Conservation (phyloP, 2,797 vertebrate genomes). For the Melanogrammus aeglefinus region DNA sequence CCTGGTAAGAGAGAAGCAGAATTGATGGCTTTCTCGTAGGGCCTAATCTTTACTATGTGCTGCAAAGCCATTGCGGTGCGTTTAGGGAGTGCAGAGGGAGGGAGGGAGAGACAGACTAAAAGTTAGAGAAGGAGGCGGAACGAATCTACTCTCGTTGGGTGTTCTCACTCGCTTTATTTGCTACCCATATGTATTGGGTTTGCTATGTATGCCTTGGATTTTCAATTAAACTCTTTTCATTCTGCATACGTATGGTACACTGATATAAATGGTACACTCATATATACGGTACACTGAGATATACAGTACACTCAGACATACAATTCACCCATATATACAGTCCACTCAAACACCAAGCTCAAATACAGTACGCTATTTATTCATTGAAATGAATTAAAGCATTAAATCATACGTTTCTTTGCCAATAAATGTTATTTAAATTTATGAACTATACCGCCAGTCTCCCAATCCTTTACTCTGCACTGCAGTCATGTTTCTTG, state of each 20-base stretch:
- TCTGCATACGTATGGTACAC: too few relatives aligned
- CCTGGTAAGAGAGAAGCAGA: constrained; percentile 71
- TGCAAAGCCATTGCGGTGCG: constrained; percentile 61
- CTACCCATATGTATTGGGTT: too few relatives aligned
- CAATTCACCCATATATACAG: neutral
- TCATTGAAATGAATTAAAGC: too few relatives aligned
- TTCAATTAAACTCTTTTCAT: too few relatives aligned
- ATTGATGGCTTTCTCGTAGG: constrained; percentile 73
- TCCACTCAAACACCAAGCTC: neutral
- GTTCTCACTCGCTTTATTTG: constrained; percentile 43
- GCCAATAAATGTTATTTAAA: too few relatives aligned
- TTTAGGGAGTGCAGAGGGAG: constrained; percentile 43
- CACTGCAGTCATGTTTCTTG: too few relatives aligned
- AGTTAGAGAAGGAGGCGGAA: neutral
- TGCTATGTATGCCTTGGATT: too few relatives aligned
- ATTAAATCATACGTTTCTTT: too few relatives aligned
- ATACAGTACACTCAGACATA: constrained; percentile 3
- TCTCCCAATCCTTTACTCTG: too few relatives aligned
- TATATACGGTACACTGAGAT: constrained; percentile 57
- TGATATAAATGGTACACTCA: constrained; percentile 34
- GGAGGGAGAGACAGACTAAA: constrained; percentile 12
- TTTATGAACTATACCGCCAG: too few relatives aligned
- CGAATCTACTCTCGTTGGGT: neutral
- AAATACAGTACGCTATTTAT: too few relatives aligned
- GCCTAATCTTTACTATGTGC: constrained; percentile 68